Evolutionary conservation across 2,113 vertebrate species (phyloP), one percentile per base, ranked within the genome.

Genomic region (Mungos mungo): DNA sequence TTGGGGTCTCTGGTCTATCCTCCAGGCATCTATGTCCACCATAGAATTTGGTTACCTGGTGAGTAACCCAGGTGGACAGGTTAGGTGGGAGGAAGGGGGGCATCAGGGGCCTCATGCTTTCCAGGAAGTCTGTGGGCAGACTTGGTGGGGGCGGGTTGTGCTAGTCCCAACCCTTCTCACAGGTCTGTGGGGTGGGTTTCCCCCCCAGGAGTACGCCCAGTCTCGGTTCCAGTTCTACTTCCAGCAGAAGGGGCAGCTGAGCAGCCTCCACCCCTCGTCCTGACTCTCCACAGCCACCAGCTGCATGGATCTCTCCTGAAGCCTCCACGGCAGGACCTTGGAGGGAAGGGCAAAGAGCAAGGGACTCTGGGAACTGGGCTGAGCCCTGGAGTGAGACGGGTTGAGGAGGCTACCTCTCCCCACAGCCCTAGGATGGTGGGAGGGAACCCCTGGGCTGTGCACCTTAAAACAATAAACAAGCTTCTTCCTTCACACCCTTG

Each of bases 1-100:
- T 88, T 99, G 99, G 99, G 99, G 99, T 8, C 98, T 99, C 68
- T 99, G 99, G 99, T 99, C 99, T 95, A 99, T 99, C 86, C 98
- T 99, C 96, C 99, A 99, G 98, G 99, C 99, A 0, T 99, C 99
- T 96, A 98, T 99, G 98, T 99, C 99, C 79, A 99, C 99, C 92
- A 99, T 99, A 47, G 98, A 99, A 98, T 99, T 99, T 92, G 99
- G 99, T 92, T 99, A 99, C 97, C 98, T 99, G 99, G 99, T 99
- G 97, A 99, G 98, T 88, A 29, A 21, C 5, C 6, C 7, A 0
- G 16, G 2, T 35, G 12, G 0, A 13, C 1, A 1, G 0, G 19
- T 9, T 29, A 15, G 57, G 33, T 54, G 19, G 0, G 12, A 7
- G 4, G 21, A 2, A 3, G 7, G 31, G 6, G 35, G 23, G 16